Evolutionary conservation across 2,797 vertebrate genomes (phyloP).

Genomic region (Enteromius anoplus): DNA sequence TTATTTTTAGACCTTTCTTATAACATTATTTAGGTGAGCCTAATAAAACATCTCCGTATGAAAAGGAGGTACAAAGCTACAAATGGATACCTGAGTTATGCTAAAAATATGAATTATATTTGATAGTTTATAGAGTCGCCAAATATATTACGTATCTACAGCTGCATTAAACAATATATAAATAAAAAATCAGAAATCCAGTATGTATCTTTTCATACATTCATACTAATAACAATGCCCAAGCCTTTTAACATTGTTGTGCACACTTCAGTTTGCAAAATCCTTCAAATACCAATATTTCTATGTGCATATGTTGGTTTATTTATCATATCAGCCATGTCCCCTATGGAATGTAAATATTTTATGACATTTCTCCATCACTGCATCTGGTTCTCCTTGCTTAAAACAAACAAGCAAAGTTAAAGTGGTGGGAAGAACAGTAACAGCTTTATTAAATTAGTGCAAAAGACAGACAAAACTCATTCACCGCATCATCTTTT

Average conservation of each 20-base stretch:
- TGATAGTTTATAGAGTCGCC: neutral
- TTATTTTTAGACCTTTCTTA: constrained; percentile 1
- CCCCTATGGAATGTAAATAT: constrained; percentile 26
- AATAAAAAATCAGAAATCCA: neutral
- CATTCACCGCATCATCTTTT: constrained; percentile 82
- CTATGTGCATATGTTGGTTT: constrained; percentile 1
- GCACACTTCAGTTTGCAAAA: neutral
- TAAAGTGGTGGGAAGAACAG: constrained; percentile 75
- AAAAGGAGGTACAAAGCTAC: neutral
- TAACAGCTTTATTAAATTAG: constrained; percentile 89
- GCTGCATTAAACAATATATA: neutral
- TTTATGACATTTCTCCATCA: neutral
- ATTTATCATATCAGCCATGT: constrained; percentile 20
- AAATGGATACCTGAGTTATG: too few species aligned
- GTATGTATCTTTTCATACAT: neutral
- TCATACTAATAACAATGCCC: neutral
- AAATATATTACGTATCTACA: neutral
- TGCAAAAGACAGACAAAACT: constrained; percentile 87
- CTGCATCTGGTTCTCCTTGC: neutral
- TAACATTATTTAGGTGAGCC: neutral
- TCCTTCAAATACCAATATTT: constrained; percentile 8
- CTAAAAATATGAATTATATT: neutral
- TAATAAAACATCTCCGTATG: neutral
- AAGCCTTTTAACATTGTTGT: neutral
- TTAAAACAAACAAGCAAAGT: constrained; percentile 53